These are phyloP conservation scores for Acanthosoma haemorrhoidale DNA, from an alignment of 2,888 invertebrate species.

Conservation along the genomic window DNA sequence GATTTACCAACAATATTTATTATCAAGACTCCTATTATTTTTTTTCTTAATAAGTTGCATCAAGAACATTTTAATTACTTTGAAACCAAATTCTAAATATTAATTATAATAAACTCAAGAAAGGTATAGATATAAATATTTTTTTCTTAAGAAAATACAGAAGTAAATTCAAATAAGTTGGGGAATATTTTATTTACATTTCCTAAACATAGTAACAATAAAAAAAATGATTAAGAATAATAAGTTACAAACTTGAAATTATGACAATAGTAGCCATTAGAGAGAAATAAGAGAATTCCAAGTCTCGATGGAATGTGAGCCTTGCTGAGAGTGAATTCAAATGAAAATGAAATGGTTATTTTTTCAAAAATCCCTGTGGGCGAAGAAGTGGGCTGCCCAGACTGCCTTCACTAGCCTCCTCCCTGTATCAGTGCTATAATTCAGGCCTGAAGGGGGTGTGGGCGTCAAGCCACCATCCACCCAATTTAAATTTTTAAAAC, in stretches of 20 bases:
- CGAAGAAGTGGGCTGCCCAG: constrained; percentile 17
- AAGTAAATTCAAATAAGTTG: neutral
- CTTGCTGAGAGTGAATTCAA: constrained; percentile 10
- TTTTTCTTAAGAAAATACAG: neutral
- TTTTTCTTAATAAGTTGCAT: too few relatives aligned
- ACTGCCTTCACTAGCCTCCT: constrained; percentile 23
- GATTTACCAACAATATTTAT: too few relatives aligned
- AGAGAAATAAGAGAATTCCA: neutral
- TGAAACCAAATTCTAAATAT: neutral
- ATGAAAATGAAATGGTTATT: constrained; percentile 23
- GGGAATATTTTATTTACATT: neutral
- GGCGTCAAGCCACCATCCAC: neutral
- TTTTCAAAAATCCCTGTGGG: constrained; percentile 19
- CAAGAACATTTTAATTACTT: neutral
- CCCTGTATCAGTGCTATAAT: constrained; percentile 8
- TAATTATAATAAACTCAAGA: neutral
- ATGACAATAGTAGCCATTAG: constrained; percentile 17
- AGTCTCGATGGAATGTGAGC: neutral
- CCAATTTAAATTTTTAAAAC: constrained; percentile 11
- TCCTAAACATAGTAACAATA: neutral
- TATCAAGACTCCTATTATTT: too few relatives aligned
- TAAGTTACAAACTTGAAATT: constrained; percentile 8
- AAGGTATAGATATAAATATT: neutral
- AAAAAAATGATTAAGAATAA: neutral
- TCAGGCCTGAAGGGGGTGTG: neutral